Conservation (phyloP, 2,113 vertebrate genomes). For the Coracopsis vasa region DNA sequence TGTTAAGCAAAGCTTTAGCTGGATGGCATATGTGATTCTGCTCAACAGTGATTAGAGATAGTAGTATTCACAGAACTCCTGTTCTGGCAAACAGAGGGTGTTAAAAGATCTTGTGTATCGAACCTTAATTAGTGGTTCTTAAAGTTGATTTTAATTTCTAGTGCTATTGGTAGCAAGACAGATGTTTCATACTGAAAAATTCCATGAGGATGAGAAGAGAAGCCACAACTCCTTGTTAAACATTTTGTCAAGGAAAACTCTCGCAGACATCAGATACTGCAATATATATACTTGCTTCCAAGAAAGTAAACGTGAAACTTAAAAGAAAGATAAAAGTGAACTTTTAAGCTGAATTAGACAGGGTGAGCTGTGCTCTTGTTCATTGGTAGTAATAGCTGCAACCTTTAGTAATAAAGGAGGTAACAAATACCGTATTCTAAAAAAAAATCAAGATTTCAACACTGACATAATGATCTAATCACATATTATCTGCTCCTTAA, state of each 20-base stretch:
- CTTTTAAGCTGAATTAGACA: background rate
- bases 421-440: background rate
- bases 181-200: slow-evolving; percentile 4
- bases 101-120: background rate
- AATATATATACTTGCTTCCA: background rate
- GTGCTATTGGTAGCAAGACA: background rate
- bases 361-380: background rate
- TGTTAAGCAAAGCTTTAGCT: background rate
- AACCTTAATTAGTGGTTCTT: background rate
- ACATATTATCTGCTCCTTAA: background rate
- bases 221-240: background rate
- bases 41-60: background rate
- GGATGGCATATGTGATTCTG: background rate
- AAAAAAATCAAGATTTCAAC: background rate
- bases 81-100: background rate
- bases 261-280: background rate
- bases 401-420: background rate
- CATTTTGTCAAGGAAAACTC: slow-evolving; percentile 21
- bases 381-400: background rate
- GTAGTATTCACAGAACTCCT: background rate
- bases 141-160: background rate
- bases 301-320: background rate
- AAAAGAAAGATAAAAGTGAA: background rate
- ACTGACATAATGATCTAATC: background rate
- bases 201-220: background rate